Evolutionary conservation across 2,797 vertebrate genomes (phyloP).

Genomic region (Acrossocheilus wenchowensis): DNA sequence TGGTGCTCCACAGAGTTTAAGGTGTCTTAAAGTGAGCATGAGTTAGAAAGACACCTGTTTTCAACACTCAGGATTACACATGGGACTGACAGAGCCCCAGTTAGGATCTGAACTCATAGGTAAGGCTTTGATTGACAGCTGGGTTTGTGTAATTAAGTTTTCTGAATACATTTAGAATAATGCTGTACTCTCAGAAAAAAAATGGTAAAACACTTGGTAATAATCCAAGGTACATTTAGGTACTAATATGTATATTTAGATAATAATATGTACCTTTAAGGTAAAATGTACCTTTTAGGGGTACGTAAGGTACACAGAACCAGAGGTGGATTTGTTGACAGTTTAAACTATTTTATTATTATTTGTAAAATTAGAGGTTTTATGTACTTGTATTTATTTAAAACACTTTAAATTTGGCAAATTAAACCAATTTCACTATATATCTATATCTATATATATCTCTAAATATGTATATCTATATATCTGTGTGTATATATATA

Average conservation of each 20-base stretch:
- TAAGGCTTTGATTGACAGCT: constrained; percentile 35
- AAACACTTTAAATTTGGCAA: neutral
- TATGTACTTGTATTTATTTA: neutral
- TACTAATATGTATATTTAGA: neutral
- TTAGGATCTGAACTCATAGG: constrained; percentile 29
- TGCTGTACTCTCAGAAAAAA: neutral
- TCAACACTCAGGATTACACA: constrained; percentile 12
- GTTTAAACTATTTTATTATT: neutral
- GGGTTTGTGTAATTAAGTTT: constrained; percentile 3
- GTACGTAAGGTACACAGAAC: neutral
- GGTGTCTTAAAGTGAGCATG: neutral
- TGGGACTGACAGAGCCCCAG: constrained; percentile 3
- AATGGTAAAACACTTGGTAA: neutral
- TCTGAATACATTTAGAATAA: neutral
- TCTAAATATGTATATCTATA: too few relatives aligned
- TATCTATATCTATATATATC: neutral
- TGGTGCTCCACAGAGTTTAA: constrained; percentile 10
- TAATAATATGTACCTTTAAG: neutral
- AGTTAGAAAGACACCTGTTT: constrained; percentile 21
- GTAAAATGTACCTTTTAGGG: neutral
- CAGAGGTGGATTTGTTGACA: neutral
- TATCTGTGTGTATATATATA: neutral
- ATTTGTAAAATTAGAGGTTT: neutral
- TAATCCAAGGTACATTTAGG: neutral
- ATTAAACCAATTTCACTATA: too few relatives aligned